Base-by-base conservation (phyloP, 2,888 invertebrate species). In the Oligia fasciuncula region DNA sequence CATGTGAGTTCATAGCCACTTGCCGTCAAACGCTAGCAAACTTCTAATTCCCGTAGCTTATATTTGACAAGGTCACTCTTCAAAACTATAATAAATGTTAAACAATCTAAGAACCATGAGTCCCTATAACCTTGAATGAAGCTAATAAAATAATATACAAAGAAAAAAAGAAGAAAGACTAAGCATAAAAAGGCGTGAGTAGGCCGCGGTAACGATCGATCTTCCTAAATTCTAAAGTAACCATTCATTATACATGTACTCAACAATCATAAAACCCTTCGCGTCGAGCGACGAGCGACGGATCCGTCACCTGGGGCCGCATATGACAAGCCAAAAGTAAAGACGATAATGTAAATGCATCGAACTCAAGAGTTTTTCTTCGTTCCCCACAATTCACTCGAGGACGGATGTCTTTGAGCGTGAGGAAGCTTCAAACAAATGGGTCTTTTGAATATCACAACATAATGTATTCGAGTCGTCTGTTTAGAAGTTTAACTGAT, bases 321-420 rank as follows among this genome's bases (percentile, higher is more conserved):
- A 82, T 88, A 90, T 91, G 92, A 93, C 92, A 91, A 91, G 87
- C 87, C 90, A 89, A 90, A 89, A 92, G 91, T 90, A 89, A 92
- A 92, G 90, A 92, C 89, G 91, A 89, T 93, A 94, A 93, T 93
- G 92, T 92, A 91, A 92, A 93, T 92, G 92, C 92, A 92, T 92
- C 89, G 88, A 92, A 91, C 88, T 89, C 88, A 66, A 85, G 86
- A 85, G 85, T 90, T 90, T 92, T 92, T 90, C 88, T 84, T 88
- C 88, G 87, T 90, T 87, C 88, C 86, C 88, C 85, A 89, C 90
- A 92, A 92, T 90, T 86, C 90, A 90, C 91, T 87, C 80, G 90
- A 91, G 90, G 75, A 85, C 86, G 87, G 83, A 88, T 88, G 90
- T 89, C 87, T 91, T 87, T 85, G 81, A 89, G 87, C 91, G 91